Evolutionary conservation across 1,140 invertebrate species (phyloP), one percentile per base, ranked within the genome.

Genomic region (Drosophila grimshawi): DNA sequence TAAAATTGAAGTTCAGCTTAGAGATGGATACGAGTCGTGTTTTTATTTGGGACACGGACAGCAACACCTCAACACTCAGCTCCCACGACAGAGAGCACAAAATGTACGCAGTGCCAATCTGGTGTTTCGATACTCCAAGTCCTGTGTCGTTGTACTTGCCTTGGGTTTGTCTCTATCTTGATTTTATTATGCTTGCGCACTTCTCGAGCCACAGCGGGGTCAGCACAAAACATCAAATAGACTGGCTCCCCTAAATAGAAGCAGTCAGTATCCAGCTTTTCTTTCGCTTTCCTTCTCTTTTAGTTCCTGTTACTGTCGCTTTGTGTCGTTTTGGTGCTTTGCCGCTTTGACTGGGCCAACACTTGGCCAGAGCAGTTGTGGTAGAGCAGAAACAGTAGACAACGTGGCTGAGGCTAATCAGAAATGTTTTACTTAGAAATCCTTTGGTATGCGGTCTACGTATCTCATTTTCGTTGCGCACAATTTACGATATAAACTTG

Each of bases 401-500:
- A 62, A 56, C 30, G 48, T 56, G 53, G 45, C 60, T 35, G 49
- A 51, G 52, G 85, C 85, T 88, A 88, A 88, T 88, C 85, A 88
- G 85, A 89, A 88, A 88, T 89, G 85, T 89, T 89, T 85, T 89
- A 88, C 85, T 88, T 80, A 76, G 76, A 89, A 88, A 88, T 89
- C 85, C 85, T 85, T 88, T 88, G 80, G 85, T 88, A 88, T 88
- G 85, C 85, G 80, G 30, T 77, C 85, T 88, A 81, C 85, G 85
- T 88, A 88, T 88, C 85, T 88, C 80, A 88, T 88, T 88, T 89
- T 89, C 85, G 66, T 89, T 80, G 72, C 85, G 85, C 85, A 88
- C 85, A 88, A 88, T 88, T 88, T 88, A 89, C 85, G 85, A 89
- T 89, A 80, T 89, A 66, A 78, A 82, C 78, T 78, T 68, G 53